These are phyloP conservation scores for Piscicola geometra DNA, from an alignment of 2,888 invertebrate genomes.

Conservation along the genomic window DNA sequence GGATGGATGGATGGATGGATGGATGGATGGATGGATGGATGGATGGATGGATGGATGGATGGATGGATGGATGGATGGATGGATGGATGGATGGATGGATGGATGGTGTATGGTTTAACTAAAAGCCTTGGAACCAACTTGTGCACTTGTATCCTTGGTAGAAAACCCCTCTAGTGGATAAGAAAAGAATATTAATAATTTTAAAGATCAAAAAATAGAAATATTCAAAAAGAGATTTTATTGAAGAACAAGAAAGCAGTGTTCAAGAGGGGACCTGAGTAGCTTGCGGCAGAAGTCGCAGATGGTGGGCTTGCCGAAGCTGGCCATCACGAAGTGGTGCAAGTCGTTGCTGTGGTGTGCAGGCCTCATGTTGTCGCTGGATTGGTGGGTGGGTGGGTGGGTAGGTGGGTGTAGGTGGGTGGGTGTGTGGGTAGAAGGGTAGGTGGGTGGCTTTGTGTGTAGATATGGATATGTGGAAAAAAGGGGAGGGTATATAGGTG, in stretches of 20 bases:
- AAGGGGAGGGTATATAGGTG: too few relatives aligned
- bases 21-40: too few relatives aligned
- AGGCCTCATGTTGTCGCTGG: conserved; percentile 82
- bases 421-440: background rate
- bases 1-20: too few relatives aligned
- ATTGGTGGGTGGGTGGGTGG: background rate
- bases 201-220: background rate
- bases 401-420: conserved; percentile 65
- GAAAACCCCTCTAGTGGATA: conserved; percentile 52
- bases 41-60: too few relatives aligned
- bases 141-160: conserved; percentile 76
- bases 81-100: too few relatives aligned
- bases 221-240: background rate
- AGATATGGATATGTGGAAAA: too few relatives aligned
- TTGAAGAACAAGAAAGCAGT: too few relatives aligned
- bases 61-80: too few relatives aligned
- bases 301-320: conserved; percentile 76
- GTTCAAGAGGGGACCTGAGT: conserved; percentile 29
- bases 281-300: conserved; percentile 84
- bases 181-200: background rate
- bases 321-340: conserved; percentile 75
- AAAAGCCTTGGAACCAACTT: background rate
- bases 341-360: conserved; percentile 73
- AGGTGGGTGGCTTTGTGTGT: too few relatives aligned
- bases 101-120: too few relatives aligned